Conservation (phyloP, 2,113 vertebrate genomes). For the Hassar affinis region DNA sequence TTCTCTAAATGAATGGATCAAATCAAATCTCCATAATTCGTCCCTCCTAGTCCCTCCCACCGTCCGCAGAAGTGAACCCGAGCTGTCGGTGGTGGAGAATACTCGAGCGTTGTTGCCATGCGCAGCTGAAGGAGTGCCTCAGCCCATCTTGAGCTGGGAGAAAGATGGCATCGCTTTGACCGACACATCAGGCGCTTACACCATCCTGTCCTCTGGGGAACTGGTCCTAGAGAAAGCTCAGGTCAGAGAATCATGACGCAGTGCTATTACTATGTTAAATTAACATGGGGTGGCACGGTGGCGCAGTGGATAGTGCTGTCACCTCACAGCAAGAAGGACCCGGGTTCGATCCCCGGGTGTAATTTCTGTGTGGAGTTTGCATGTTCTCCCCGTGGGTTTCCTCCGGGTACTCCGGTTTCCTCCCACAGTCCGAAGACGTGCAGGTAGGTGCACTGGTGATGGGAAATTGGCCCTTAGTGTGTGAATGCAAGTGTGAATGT, state of each 20-base stretch:
- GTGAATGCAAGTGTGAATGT: no score
- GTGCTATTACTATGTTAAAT: neutral
- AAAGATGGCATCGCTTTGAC: conserved; percentile 72
- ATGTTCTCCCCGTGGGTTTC: no score
- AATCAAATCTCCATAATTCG: neutral
- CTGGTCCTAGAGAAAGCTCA: conserved; percentile 81
- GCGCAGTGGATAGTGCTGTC: no score
- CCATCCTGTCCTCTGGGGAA: conserved; percentile 78
- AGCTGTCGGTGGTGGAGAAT: conserved; percentile 74
- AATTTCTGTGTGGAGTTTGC: no score
- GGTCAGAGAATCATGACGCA: conserved; percentile 67
- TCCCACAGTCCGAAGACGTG: no score
- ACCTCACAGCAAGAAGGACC: no score
- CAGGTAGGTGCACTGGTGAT: no score
- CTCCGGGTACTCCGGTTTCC: no score
- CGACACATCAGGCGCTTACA: conserved; percentile 76
- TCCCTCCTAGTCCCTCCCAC: conserved; percentile 81
- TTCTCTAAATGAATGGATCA: neutral
- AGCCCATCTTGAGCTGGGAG: conserved; percentile 82
- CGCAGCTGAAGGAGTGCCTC: conserved; percentile 82
- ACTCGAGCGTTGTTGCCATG: conserved; percentile 79
- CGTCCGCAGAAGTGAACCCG: conserved; percentile 69
- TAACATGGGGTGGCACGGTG: no score
- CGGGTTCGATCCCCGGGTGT: no score
- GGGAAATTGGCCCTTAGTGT: no score